phyloP scores from a whole-genome alignment of 64 coral and sea anemone genomes.

The Platygyra sinensis region DNA sequence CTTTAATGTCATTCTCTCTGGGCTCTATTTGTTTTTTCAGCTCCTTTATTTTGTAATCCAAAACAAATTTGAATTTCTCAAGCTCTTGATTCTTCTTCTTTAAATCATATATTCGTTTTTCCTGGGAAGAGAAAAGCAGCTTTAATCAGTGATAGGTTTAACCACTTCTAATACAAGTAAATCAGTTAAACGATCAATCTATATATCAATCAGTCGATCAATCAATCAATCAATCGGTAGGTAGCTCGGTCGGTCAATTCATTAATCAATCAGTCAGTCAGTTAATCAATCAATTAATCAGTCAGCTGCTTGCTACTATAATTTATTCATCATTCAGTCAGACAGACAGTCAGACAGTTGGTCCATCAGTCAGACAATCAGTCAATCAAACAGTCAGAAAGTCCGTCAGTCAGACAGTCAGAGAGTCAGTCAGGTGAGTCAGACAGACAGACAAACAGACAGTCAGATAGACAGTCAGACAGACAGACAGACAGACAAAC shows the following conservation, averaged over 20 bases:
- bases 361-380: too few relatives aligned
- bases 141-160: not conserved
- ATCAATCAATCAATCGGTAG: not conserved
- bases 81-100: conserved; percentile 99
- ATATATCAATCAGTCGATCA: not conserved
- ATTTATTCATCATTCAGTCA: not conserved
- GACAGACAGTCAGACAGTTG: too few relatives aligned
- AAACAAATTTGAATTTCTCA: conserved; percentile 99
- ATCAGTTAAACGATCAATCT: not conserved
- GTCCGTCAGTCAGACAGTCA: not conserved
- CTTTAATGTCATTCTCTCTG: conserved; percentile 97
- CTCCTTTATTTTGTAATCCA: conserved; percentile 99
- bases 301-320: not conserved
- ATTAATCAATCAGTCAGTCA: not conserved
- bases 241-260: too few relatives aligned
- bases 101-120: conserved; percentile 99
- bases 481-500: not conserved
- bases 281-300: not conserved
- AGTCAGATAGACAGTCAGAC: not conserved
- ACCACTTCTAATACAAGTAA: not conserved
- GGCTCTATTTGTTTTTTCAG: conserved; percentile 99
- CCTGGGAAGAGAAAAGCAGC: conserved; percentile 38
- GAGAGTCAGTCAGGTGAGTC: too few relatives aligned
- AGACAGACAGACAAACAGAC: not conserved
- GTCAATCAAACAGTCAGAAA: too few relatives aligned